These are phyloP conservation scores for Eurosta solidaginis DNA, from an alignment of 1,140 invertebrate species.

Conservation along the genomic window DNA sequence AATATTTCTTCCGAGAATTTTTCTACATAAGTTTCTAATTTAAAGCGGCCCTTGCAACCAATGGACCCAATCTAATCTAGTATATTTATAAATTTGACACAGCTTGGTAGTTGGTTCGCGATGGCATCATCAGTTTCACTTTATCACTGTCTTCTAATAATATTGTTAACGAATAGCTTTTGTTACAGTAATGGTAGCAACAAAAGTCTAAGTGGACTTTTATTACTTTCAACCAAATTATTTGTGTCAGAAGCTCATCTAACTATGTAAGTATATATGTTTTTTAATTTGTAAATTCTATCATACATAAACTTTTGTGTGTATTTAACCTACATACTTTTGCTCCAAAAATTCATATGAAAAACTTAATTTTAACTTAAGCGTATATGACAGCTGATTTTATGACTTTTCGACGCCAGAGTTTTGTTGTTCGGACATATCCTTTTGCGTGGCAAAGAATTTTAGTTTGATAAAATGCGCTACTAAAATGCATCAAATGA, in stretches of 20 bases:
- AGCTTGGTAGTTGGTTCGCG: too few species aligned
- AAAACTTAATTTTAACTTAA: not conserved
- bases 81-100: not conserved
- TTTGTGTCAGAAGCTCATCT: not conserved
- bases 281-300: not conserved
- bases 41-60: too few species aligned
- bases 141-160: not conserved
- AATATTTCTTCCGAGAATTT: too few species aligned
- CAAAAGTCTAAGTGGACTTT: conserved; percentile 5
- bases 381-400: not conserved
- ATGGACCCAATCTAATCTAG: not conserved
- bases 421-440: not conserved
- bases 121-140: not conserved
- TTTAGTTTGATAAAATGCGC: conserved; percentile 1
- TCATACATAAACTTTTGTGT: not conserved
- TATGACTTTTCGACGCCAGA: not conserved
- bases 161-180: not conserved
- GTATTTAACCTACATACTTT: not conserved
- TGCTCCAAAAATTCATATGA: not conserved
- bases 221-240: conserved; percentile 1
- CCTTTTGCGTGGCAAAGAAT: not conserved
- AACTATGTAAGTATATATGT: too few species aligned
- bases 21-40: too few species aligned
- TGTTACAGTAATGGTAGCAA: not conserved
- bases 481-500: not conserved